Conservation (phyloP, 1,140 invertebrate genomes). For the Cydia fagiglandana region DNA sequence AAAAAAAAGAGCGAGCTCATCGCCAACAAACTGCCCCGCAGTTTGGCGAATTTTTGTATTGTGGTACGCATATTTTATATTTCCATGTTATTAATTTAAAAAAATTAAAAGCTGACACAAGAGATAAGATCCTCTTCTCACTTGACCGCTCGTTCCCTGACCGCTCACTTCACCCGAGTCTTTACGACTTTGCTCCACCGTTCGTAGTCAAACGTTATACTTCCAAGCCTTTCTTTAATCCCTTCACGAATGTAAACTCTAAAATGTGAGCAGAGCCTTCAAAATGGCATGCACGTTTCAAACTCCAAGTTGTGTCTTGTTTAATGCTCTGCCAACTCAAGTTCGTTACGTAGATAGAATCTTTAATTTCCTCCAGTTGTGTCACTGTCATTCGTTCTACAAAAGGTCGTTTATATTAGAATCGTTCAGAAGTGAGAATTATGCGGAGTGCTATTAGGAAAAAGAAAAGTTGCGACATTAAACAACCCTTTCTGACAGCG, state of each 20-base stretch:
- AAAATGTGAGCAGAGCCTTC: background rate
- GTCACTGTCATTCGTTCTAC: conserved; percentile 46
- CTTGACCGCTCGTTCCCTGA: background rate
- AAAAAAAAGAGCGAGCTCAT: no score
- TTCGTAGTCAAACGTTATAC: conserved; percentile 9
- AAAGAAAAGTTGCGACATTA: conserved; percentile 27
- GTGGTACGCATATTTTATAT: no score
- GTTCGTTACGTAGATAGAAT: conserved; percentile 58
- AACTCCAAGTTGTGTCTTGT: conserved; percentile 39
- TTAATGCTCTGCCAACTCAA: conserved; percentile 41
- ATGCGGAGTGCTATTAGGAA: conserved; percentile 27
- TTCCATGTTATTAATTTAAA: no score
- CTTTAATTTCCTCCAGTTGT: conserved; percentile 58
- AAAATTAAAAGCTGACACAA: no score
- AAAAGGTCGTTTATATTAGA: conserved; percentile 41
- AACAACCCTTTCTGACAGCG: conserved; percentile 2
- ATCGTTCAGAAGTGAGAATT: conserved; percentile 41
- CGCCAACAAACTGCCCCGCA: no score
- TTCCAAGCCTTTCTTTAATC: background rate
- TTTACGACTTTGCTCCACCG: conserved; percentile 7
- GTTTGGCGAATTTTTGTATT: no score
- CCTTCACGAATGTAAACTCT: background rate
- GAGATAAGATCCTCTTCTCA: background rate
- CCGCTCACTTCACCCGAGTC: background rate
- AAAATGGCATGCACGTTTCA: conserved; percentile 12